phyloP scores from a whole-genome alignment of 2,113 vertebrate species.

The Lophius piscatorius region DNA sequence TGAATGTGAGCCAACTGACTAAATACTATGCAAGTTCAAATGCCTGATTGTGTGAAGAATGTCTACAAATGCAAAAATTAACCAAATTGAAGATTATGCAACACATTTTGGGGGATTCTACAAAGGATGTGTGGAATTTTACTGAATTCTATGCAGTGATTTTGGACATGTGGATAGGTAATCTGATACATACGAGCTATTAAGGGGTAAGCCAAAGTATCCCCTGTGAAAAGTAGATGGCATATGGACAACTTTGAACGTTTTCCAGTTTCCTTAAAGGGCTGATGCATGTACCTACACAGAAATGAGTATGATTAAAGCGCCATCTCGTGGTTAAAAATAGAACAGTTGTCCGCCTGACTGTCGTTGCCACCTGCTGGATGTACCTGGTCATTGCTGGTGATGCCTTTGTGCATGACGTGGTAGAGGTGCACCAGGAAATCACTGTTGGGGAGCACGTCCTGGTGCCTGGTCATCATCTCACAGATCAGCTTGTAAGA shows the following conservation, averaged over 20 bases:
- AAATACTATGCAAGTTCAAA: no score
- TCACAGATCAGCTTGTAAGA: conserved; percentile 94
- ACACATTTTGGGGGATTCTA: no score
- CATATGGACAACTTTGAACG: conserved; percentile 1
- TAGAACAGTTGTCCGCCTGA: neutral
- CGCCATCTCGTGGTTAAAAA: conserved; percentile 51
- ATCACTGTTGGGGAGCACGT: conserved; percentile 93
- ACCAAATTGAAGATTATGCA: no score
- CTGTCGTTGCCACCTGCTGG: conserved; percentile 36
- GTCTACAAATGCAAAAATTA: no score
- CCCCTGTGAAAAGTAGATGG: conserved; percentile 11
- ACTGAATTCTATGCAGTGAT: no score
- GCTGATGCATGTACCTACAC: neutral
- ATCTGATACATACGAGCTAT: no score
- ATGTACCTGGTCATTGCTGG: conserved; percentile 91
- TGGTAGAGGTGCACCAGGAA: conserved; percentile 96
- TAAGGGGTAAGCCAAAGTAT: no score
- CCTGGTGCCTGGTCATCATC: conserved; percentile 98
- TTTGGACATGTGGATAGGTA: no score
- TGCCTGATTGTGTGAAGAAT: no score
- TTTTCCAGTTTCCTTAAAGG: neutral
- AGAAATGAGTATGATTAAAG: conserved; percentile 34
- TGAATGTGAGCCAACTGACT: no score
- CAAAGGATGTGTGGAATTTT: no score
- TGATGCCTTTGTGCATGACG: conserved; percentile 92